These are phyloP conservation scores for Pseudopipra pipra DNA, from an alignment of 2,113 vertebrate genomes.

Conservation along the genomic window DNA sequence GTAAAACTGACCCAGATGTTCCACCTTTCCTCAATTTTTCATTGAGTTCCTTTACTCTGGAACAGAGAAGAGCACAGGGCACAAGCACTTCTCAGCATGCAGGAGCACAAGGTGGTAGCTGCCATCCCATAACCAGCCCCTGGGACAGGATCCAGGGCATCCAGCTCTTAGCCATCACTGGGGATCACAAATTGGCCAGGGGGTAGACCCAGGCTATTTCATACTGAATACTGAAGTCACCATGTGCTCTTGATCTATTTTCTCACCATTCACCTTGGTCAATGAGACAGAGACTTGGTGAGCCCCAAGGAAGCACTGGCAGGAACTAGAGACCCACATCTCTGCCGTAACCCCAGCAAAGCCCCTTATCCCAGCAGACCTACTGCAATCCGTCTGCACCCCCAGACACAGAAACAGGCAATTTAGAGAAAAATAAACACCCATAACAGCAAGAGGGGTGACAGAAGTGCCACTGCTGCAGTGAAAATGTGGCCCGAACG, in stretches of 20 bases:
- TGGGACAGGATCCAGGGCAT: not conserved
- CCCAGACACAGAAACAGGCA: not conserved
- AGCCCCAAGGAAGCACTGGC: not conserved
- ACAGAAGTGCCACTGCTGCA: not conserved
- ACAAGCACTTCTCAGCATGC: not conserved
- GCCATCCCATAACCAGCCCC: not conserved
- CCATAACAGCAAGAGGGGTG: not conserved
- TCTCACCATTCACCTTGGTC: not conserved
- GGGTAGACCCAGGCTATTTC: not conserved
- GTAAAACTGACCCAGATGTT: not conserved
- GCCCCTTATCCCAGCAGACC: not conserved
- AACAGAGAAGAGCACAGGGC: not conserved
- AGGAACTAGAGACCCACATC: not conserved
- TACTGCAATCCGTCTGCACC: not conserved
- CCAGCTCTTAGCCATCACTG: not conserved
- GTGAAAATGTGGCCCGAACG: not conserved
- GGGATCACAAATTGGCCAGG: not conserved
- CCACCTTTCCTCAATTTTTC: not conserved
- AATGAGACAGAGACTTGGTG: not conserved
- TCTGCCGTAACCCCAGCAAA: not conserved
- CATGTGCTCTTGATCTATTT: not conserved
- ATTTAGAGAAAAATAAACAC: not conserved
- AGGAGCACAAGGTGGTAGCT: not conserved
- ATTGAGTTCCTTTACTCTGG: not conserved
- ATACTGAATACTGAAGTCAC: not conserved